phyloP scores from a whole-genome alignment of 1,140 invertebrate genomes.

The Bombus superbus region DNA sequence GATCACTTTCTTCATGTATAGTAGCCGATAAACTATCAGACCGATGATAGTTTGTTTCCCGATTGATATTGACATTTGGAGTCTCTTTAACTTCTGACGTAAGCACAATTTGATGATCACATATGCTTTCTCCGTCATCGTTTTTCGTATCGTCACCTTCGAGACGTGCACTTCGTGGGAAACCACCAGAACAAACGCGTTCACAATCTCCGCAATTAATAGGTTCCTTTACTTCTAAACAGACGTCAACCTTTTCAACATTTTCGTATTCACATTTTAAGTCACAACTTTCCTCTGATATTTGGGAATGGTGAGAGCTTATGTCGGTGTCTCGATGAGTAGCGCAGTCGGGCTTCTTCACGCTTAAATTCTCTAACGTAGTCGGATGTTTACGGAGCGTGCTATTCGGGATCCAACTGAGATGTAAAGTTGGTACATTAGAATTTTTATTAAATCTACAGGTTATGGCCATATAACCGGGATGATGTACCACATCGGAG shows the following conservation, averaged over 20 bases:
- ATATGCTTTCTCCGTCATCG: not conserved
- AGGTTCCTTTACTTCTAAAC: slow-evolving; percentile 79
- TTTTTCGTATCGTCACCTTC: not conserved
- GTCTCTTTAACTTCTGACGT: not conserved
- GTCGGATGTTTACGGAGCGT: slow-evolving; percentile 93
- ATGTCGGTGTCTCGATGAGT: slow-evolving; percentile 29
- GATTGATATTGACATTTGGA: not conserved
- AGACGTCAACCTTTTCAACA: slow-evolving; percentile 75
- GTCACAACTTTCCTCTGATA: slow-evolving; percentile 54
- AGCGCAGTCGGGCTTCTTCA: slow-evolving; percentile 33
- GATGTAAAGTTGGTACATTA: slow-evolving; percentile 90
- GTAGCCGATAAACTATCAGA: slow-evolving; percentile 46
- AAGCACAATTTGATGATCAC: not conserved
- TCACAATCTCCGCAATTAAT: slow-evolving; percentile 79
- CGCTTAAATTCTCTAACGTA: slow-evolving; percentile 86
- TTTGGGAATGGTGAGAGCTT: slow-evolving; percentile 35
- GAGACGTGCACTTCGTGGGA: slow-evolving; percentile 1
- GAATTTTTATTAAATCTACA: slow-evolving; percentile 90
- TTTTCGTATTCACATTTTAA: slow-evolving; percentile 46
- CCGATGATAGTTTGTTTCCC: slow-evolving; percentile 31
- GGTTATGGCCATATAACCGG: slow-evolving; percentile 94
- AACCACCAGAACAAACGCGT: slow-evolving; percentile 78
- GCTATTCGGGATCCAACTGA: slow-evolving; percentile 97
- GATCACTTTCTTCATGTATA: slow-evolving; percentile 50
- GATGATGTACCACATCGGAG: slow-evolving; percentile 93